Percentiles rank a stretch among this genome's conserved stretches.
Conservation (phyloP, 2,797 vertebrate species). For the Argentina silus region DNA sequence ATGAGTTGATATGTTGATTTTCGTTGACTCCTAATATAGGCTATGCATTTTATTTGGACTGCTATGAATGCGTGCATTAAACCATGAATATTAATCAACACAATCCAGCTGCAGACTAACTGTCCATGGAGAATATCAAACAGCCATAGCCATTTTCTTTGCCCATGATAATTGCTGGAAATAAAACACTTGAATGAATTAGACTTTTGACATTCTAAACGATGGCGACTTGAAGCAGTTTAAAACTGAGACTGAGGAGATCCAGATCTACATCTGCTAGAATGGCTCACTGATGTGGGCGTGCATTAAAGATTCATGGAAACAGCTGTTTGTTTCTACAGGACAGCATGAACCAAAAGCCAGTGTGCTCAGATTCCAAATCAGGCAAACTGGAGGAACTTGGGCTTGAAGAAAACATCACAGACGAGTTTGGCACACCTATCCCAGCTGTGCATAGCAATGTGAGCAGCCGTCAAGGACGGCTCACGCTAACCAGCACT, state of each 20-base stretch:
- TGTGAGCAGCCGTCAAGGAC: background rate
- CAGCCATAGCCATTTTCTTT: no score
- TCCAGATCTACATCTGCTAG: slow-evolving; percentile 52
- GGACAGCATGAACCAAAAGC: slow-evolving; percentile 52
- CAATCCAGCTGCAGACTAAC: background rate
- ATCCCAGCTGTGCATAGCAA: slow-evolving; percentile 4
- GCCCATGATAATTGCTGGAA: slow-evolving; percentile 20
- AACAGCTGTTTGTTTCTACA: slow-evolving; percentile 73
- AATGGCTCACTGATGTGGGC: slow-evolving; percentile 48
- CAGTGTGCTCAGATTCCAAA: slow-evolving; percentile 60
- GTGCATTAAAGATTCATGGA: slow-evolving; percentile 78
- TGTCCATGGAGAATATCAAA: background rate
- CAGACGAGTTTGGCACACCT: slow-evolving; percentile 11
- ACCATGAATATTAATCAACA: background rate
- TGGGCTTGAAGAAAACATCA: slow-evolving; percentile 7
- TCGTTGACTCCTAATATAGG: no score
- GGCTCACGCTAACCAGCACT: slow-evolving; percentile 8
- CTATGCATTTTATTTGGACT: background rate
- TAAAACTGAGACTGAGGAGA: slow-evolving; percentile 46
- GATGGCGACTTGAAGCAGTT: slow-evolving; percentile 47
- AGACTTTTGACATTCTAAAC: slow-evolving; percentile 55
- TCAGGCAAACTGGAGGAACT: slow-evolving; percentile 39
- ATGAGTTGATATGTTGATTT: no score
- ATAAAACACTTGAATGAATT: slow-evolving; percentile 42
- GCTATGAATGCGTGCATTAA: background rate